Evolutionary conservation across 2,888 invertebrate species (phyloP), one percentile per base, ranked within the genome.

Genomic region (Calameuta idolon): DNA sequence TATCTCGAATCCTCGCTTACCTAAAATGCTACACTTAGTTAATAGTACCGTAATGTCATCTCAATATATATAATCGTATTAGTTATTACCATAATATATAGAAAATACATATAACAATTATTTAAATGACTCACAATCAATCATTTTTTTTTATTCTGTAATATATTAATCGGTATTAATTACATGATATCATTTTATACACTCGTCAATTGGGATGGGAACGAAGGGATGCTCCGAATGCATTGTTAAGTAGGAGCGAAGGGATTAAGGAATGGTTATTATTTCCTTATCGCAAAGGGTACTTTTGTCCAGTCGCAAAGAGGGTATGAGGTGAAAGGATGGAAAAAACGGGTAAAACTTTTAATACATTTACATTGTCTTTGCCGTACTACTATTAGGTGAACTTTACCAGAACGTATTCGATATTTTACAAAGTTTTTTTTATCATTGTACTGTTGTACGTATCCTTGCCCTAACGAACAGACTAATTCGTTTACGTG

Each of bases 91-190:
- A 86, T 90, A 89, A 90, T 90, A 90, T 90, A 90, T 90, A 90
- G 90, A 90, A 90, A 90, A 90, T 90, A 90, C 90, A 90, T 90
- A 87, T 90, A 90, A 90, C 90, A 90, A 90, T 90, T 89, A 90
- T 90, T 90, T 89, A 89, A 89, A 90, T 90, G 89, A 89, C 88
- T 89, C 89, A 90, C 89, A 89, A 90, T 90, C 88, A 89, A 89
- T 89, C 88, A 86, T 87, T 85, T 85, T 81, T 81, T 76, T 81
- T 79, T 83, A 86, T 83, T 85, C 75, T 77, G 77, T 82, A 77
- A 86, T 84, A 84, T 87, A 85, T 87, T 84, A 87, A 87, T 87
- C 84, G 81, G 85, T 85, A 85, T 85, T 89, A 89, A 89, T 89
- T 90, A 89, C 89, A 89, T 90, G 89, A 90, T 90, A 89, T 89